Conservation (phyloP, 2,797 vertebrate species). For the Eulemur rubriventer region DNA sequence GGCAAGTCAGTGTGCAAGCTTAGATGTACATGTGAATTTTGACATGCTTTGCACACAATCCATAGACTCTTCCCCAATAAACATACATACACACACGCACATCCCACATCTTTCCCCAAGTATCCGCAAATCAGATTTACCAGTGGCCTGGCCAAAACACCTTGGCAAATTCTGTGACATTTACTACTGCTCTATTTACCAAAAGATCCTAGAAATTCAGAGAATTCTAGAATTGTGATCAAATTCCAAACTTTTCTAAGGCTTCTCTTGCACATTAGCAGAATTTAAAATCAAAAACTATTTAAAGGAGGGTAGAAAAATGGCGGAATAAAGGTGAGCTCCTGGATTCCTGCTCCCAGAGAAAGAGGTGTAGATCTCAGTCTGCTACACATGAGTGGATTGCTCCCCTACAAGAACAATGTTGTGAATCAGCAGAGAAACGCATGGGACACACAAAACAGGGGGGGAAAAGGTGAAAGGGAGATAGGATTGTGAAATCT, state of each 20-base stretch:
- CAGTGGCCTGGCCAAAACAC: background rate
- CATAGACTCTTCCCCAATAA: background rate
- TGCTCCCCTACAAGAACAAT: too few species aligned
- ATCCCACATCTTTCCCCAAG: background rate
- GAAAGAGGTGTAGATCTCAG: too few species aligned
- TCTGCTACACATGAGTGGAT: too few species aligned
- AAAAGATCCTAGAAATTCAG: background rate
- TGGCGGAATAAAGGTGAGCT: too few species aligned
- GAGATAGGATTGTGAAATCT: too few species aligned
- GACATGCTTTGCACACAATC: background rate
- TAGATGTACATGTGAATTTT: background rate
- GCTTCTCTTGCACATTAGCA: background rate
- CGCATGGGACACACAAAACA: too few species aligned
- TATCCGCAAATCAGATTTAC: background rate
- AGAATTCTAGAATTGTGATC: background rate
- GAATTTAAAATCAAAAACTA: background rate
- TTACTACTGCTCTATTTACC: background rate
- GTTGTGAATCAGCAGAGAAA: too few species aligned
- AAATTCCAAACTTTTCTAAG: background rate
- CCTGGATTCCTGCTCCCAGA: too few species aligned
- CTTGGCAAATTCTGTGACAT: background rate
- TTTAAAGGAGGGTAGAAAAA: background rate
- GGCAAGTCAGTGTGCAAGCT: background rate
- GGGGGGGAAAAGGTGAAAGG: too few species aligned
- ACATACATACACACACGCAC: background rate